Base-by-base conservation (phyloP, 2,113 vertebrate genomes). In the Rissa tridactyla region DNA sequence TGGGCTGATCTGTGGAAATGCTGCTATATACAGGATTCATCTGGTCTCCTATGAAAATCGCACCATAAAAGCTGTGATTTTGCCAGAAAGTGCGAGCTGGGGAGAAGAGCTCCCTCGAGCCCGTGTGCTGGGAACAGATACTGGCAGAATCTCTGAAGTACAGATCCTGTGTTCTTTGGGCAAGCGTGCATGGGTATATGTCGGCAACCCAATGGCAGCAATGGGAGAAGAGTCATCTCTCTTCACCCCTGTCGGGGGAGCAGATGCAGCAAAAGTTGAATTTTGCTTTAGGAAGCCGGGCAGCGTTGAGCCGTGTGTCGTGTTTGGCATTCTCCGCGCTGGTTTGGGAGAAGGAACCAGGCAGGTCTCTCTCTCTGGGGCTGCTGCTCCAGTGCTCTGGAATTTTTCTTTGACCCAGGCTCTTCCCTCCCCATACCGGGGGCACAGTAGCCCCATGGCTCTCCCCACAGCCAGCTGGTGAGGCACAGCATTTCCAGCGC, bases 21-120 rank as follows among this genome's bases (percentile, higher is more conserved):
- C 68, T 90, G 93, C 90, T 96, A 81, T 92, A 86, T 94, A 40
- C 64, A 60, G 92, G 51, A 73, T 92, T 92, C 96, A 90, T 80
- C 96, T 96, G 85, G 34, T 49, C 87, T 68, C 58, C 87, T 60
- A 11, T 38, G 62, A 72, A 86, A 80, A 32, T 52, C 14, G 3
- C 90, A 64, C 87, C 68, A 47, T 32, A 17, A 93, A 93, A 92
- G 57, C 82, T 81, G 87, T 62, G 79, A 69, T 82, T 51, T 61
- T 91, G 47, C 66, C 2, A 9, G 66, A 73, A 72, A 61, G 55
- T 15, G 36, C 9, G 62, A 93, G 76, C 36, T 60, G 6, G 78
- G 60, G 66, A 77, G 93, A 78, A 23, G 44, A 68, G 84, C 87
- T 95, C 77, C 66, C 66, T 23, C 1, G 40, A 68, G 92, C 78